Percentiles rank a stretch among this genome's conserved stretches.
These are phyloP conservation scores for Ruditapes philippinarum DNA, from an alignment of 1,140 invertebrate genomes.

Conservation along the genomic window DNA sequence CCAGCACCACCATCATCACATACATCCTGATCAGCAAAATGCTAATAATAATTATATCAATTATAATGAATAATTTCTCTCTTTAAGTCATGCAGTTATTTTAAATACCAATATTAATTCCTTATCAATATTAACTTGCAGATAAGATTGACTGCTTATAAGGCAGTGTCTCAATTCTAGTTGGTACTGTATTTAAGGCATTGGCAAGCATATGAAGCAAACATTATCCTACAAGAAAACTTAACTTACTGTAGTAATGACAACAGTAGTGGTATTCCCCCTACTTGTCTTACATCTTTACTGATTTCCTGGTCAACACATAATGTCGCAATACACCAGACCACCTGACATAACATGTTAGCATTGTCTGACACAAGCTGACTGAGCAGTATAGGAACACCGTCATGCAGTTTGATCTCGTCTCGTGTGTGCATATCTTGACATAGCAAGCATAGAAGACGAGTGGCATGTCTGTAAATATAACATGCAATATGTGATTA, in stretches of 20 bases:
- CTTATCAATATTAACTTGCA: no score
- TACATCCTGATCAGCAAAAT: no score
- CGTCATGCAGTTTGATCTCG: conserved; percentile 85
- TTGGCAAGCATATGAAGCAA: no score
- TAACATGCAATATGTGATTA: no score
- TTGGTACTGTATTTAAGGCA: no score
- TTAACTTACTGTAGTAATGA: conserved; percentile 85
- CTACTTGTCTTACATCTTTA: conserved; percentile 85
- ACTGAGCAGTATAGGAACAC: conserved; percentile 86
- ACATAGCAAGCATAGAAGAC: conserved; percentile 84
- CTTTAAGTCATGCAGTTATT: no score
- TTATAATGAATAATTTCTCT: no score
- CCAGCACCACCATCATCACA: no score
- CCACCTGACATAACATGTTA: conserved; percentile 84
- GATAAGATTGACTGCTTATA: no score
- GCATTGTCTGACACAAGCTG: conserved; percentile 84
- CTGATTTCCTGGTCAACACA: conserved; percentile 85
- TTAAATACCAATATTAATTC: background rate
- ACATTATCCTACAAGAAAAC: no score
- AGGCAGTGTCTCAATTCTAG: no score
- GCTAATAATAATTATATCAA: no score
- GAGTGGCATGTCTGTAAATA: conserved; percentile 84
- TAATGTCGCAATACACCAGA: conserved; percentile 86
- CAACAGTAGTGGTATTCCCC: conserved; percentile 86
- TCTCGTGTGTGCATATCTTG: conserved; percentile 83